Percentiles rank a stretch among this genome's conserved stretches.
Evolutionary conservation across 2,888 invertebrate species (phyloP).

Genomic region (Andrena bucephala): DNA sequence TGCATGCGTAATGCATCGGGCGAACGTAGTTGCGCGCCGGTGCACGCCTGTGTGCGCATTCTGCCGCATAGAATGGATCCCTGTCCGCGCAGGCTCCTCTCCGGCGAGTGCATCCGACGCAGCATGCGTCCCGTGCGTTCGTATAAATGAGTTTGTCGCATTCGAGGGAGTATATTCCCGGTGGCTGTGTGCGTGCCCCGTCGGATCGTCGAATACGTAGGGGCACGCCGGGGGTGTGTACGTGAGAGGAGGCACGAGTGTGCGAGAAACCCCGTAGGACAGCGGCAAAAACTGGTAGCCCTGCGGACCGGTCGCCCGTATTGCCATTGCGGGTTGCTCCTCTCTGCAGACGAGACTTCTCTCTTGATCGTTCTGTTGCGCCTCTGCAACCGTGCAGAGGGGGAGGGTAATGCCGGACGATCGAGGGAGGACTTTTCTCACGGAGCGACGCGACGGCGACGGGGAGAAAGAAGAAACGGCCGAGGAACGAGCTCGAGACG

Average conservation of each 20-base stretch:
- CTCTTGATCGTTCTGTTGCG: conserved; percentile 68
- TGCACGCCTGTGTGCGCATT: background rate
- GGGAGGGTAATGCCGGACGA: conserved; percentile 40
- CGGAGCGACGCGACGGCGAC: conserved; percentile 42
- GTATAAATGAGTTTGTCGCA: conserved; percentile 20
- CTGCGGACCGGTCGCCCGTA: conserved; percentile 70
- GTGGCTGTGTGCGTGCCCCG: background rate
- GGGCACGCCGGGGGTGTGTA: conserved; percentile 17
- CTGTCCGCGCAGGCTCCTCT: conserved; percentile 18
- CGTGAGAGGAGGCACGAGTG: conserved; percentile 17
- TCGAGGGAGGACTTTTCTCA: conserved; percentile 70
- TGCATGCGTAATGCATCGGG: conserved; percentile 62
- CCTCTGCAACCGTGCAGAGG: conserved; percentile 45
- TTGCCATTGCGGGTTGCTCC: conserved; percentile 71
- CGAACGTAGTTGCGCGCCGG: background rate
- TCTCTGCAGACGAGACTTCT: conserved; percentile 50
- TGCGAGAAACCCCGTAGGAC: conserved; percentile 56
- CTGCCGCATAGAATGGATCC: background rate
- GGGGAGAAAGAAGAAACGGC: conserved; percentile 50
- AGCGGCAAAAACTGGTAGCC: conserved; percentile 78
- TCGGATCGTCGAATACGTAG: background rate
- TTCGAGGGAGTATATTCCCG: conserved; percentile 11
- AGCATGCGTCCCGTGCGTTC: background rate
- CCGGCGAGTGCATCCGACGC: conserved; percentile 10
- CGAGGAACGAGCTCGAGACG: conserved; percentile 28